These are phyloP conservation scores for Adelognathus sp. DNA, from an alignment of 2,888 invertebrate species.

Conservation along the genomic window DNA sequence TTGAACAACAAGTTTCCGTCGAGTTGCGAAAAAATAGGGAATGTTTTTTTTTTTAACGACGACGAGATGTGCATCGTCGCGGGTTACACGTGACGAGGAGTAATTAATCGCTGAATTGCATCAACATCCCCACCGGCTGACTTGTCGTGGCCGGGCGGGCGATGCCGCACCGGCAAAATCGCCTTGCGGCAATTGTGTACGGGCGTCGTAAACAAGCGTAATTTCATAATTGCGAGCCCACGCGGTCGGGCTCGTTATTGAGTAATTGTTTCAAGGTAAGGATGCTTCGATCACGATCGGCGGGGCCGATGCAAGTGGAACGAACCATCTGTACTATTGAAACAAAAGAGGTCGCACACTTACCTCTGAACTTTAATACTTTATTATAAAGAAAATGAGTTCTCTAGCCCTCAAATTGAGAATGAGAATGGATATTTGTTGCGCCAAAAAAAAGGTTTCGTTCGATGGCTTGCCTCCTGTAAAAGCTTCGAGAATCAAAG, in stretches of 20 bases:
- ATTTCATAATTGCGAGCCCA: constrained; percentile 77
- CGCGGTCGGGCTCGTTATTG: constrained; percentile 67
- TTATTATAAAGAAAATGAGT: background rate
- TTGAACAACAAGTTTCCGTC: background rate
- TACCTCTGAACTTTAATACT: background rate
- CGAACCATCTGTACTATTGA: constrained; percentile 14
- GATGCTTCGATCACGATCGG: constrained; percentile 50
- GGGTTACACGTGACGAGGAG: background rate
- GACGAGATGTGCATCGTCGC: background rate
- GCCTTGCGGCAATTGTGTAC: constrained; percentile 52
- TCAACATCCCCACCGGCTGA: background rate
- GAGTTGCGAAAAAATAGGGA: background rate
- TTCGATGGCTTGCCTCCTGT: background rate
- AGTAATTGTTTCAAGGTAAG: constrained; percentile 72
- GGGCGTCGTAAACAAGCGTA: constrained; percentile 71
- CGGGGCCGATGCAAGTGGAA: constrained; percentile 28
- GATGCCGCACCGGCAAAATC: background rate
- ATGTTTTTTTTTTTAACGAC: background rate
- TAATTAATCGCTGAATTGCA: constrained; percentile 1
- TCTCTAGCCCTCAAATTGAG: background rate
- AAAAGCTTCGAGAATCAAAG: background rate
- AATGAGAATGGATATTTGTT: background rate
- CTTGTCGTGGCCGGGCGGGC: background rate
- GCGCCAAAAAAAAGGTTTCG: background rate
- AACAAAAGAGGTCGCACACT: background rate